A percentile compares a stretch with the other conserved stretches of the same genome.
These are phyloP conservation scores for Catharus fuscescens DNA, from an alignment of 2,113 vertebrate species.

Conservation along the genomic window DNA sequence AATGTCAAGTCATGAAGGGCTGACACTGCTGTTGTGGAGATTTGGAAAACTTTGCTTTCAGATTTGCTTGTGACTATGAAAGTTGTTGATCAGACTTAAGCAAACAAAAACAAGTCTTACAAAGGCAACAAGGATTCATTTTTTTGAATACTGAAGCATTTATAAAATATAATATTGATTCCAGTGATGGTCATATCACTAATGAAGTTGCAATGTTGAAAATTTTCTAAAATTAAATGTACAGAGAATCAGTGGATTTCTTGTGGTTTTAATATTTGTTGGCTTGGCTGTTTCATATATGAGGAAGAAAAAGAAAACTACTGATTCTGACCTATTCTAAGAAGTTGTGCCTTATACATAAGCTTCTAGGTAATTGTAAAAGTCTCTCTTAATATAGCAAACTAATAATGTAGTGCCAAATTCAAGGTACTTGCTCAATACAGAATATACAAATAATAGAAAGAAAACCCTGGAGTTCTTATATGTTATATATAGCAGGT, in stretches of 20 bases:
- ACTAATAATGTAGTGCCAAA: background rate
- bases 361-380: background rate
- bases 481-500: background rate
- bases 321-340: background rate
- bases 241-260: background rate
- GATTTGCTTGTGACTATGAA: background rate
- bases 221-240: background rate
- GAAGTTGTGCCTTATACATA: background rate
- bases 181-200: background rate
- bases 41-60: background rate
- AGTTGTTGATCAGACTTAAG: background rate
- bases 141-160: background rate
- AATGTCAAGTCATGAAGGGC: background rate
- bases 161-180: background rate
- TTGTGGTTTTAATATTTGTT: background rate
- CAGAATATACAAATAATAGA: background rate
- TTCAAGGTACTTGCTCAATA: background rate
- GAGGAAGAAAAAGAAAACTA: background rate
- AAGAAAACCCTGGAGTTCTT: background rate
- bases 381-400: background rate
- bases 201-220: background rate
- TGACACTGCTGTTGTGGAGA: background rate
- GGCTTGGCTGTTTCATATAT: background rate
- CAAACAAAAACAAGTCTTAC: background rate
- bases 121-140: background rate